phyloP scores from a whole-genome alignment of 2,113 vertebrate genomes.

The Pedetes capensis region DNA sequence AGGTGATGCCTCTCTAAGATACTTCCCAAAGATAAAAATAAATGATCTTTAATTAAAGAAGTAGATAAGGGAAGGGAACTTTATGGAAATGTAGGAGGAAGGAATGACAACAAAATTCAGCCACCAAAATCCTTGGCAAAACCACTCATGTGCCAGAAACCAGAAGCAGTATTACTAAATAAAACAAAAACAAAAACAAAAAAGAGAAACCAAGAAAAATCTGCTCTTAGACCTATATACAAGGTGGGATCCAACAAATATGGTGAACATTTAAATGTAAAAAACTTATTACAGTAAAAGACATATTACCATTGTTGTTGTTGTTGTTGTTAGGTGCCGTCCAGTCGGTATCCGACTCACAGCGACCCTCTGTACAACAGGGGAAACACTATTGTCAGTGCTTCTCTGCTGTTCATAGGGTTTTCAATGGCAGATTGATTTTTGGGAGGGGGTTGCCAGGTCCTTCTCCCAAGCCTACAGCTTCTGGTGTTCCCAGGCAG shows the following conservation, averaged over 20 bases:
- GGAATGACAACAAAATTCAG: background rate
- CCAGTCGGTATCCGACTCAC: too few relatives aligned
- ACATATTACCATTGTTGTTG: too few relatives aligned
- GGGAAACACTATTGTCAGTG: too few relatives aligned
- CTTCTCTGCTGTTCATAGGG: too few relatives aligned
- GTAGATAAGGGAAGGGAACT: background rate
- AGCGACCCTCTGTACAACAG: too few relatives aligned
- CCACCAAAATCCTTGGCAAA: background rate
- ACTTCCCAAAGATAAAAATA: background rate
- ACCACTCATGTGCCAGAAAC: background rate
- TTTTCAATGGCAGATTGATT: too few relatives aligned
- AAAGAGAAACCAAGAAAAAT: background rate
- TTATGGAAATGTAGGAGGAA: background rate
- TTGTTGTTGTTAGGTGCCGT: too few relatives aligned
- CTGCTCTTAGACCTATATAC: background rate
- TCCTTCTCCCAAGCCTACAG: too few relatives aligned
- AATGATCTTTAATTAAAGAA: background rate
- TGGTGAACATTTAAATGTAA: background rate
- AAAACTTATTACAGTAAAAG: background rate
- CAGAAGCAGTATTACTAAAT: background rate
- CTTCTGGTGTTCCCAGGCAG: too few relatives aligned
- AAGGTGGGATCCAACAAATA: background rate
- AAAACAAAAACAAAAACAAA: background rate
- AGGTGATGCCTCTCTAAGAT: background rate
- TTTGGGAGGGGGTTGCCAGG: too few relatives aligned